phyloP scores from a whole-genome alignment of 2,797 vertebrate species.

The Eulemur mongoz region DNA sequence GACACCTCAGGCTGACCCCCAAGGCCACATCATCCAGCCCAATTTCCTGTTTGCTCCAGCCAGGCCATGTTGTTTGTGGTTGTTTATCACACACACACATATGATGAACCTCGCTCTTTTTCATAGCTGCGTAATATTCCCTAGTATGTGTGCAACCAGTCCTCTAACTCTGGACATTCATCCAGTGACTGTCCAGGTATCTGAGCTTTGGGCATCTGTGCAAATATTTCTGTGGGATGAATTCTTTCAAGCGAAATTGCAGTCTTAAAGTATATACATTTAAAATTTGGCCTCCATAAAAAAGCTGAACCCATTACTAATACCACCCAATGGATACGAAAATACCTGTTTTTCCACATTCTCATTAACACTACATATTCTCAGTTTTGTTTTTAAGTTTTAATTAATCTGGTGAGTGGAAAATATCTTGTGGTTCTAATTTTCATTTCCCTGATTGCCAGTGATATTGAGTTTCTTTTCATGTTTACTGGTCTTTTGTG shows the following conservation, averaged over 20 bases:
- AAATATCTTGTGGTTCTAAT: not conserved
- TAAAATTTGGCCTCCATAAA: not conserved
- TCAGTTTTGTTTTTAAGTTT: not conserved
- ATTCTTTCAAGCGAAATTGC: not conserved
- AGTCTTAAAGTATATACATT: not conserved
- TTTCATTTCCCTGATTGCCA: not conserved
- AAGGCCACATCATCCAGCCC: not conserved
- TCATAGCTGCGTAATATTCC: not conserved
- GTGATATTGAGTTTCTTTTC: not conserved
- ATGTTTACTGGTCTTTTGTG: not conserved
- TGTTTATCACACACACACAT: not conserved
- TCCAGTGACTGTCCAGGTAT: not conserved
- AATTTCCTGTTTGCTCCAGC: not conserved
- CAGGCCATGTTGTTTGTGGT: not conserved
- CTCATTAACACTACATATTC: not conserved
- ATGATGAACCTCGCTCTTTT: not conserved
- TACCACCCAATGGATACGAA: not conserved
- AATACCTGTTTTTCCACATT: not conserved
- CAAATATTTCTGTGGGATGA: not conserved
- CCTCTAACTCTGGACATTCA: not conserved
- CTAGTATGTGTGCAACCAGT: fast-evolving
- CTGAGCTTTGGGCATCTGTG: not conserved
- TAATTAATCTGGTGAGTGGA: not conserved
- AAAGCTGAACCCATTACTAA: not conserved
- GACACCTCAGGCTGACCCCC: not conserved